Evolutionary conservation across 2,113 vertebrate species (phyloP), one percentile per base, ranked within the genome.

Genomic region (Theristicus caerulescens): DNA sequence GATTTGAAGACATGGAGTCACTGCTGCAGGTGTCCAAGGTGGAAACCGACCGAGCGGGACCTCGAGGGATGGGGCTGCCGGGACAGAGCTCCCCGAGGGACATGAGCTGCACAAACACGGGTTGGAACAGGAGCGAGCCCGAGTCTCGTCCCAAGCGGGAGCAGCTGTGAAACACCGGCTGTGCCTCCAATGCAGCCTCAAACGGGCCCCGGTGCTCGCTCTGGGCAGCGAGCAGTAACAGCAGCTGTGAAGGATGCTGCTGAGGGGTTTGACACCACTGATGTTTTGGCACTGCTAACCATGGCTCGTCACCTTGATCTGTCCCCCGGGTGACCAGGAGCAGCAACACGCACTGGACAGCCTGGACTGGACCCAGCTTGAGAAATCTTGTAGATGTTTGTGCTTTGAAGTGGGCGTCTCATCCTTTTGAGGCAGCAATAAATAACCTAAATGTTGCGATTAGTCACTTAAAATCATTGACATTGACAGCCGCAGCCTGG

Each of bases 31-130:
- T 16, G 32, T 9, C 49, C 38, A 6, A 52, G 44, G 69, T 10
- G n/a, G 22, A 70, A 47, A 36, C 15, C 0, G 0, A 44, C 10
- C 0, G 1, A 55, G 40, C 0, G 2, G 36, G 13, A 47, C n/a
- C 26, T 47, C 4, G 1, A 61, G 54, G 40, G 27, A 13, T 36
- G 11, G 47, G 16, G 7, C 47, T 76, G 61, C 34, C 0, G 1
- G 38, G 12, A 44, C 36, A 29, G 65, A 62, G 34, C n/a, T 76
- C 47, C 62, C 1, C 1, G 11, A 42, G 34, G 34, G 8, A 8
- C 31, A 31, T 1, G 10, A 51, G 26, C 15, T 2, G 2, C 6
- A 3, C 36, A 46, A 52, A 6, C 13, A 5, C 0, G 6, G 13
- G 8, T 4, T 65, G 36, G 70, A 82, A 46, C 20, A 49, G 54